Percentiles rank a stretch among this genome's conserved stretches.
phyloP scores from a whole-genome alignment of 2,888 invertebrate species.

The Tinea trinotella region DNA sequence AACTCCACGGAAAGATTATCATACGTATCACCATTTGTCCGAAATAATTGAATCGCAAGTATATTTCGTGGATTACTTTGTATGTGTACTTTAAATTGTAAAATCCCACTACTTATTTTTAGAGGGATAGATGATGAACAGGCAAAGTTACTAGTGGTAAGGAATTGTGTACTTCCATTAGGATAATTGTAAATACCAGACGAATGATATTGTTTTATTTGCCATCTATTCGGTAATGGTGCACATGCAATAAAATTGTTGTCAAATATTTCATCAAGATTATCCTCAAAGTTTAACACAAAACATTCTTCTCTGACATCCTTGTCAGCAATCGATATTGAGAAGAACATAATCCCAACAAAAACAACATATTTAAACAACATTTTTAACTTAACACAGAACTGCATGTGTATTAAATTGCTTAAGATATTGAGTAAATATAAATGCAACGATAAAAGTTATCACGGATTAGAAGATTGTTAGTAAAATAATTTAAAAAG shows the following conservation, averaged over 20 bases:
- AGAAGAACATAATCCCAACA: neutral
- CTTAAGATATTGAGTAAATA: neutral
- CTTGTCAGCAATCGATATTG: neutral
- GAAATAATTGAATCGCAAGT: neutral
- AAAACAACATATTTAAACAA: neutral
- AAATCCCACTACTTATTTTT: neutral
- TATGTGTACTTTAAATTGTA: neutral
- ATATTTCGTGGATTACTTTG: neutral
- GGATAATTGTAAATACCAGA: neutral
- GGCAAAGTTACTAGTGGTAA: neutral
- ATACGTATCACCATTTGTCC: neutral
- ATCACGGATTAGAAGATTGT: neutral
- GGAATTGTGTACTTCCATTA: neutral
- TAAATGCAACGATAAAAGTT: neutral
- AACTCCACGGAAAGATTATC: neutral
- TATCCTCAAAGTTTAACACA: neutral
- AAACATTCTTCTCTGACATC: conserved; percentile 1
- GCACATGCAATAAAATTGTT: neutral
- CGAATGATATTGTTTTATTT: neutral
- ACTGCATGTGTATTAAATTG: neutral
- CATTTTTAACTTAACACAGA: neutral
- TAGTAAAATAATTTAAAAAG: neutral
- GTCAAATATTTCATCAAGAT: neutral
- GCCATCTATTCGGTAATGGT: neutral
- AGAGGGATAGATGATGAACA: neutral